Base-by-base conservation (phyloP, 2,797 vertebrate genomes). In the Argya squamiceps region DNA sequence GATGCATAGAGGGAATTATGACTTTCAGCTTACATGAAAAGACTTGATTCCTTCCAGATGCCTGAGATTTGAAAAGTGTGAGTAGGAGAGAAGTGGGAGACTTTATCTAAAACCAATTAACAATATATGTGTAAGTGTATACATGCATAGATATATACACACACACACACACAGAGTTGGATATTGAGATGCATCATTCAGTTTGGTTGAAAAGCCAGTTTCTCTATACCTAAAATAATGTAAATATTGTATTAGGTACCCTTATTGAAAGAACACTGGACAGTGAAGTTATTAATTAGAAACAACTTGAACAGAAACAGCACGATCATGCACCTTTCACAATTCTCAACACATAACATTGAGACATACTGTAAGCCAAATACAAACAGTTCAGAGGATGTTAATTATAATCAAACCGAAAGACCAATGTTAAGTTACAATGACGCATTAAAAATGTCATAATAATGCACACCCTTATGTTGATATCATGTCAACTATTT, bases 251-350 rank as follows among this genome's bases (percentile, higher is more conserved):
- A 80, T 62, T 85, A 94, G 98, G 98, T 98, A 98, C 98, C 98
- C 97, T 97, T 98, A 98, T 98, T 98, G 98, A 98, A 98, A 98
- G 98, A 98, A 98, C 97, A 98, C 97, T 98, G 97, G 97, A 98
- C 96, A 97, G 92, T 96, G 96, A 97, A 97, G 81, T 93, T 95
- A 89, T 95, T 91, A 89, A 95, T 97, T 93, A 98, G 95, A 96
- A 98, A 98, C 88, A 97, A 93, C 86, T 95, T 94, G 78, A 97
- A 98, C 96, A 98, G 89, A 97, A 97, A 98, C 75, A 97, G 95
- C 96, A 98, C 96, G 97, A 67, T 94, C 98, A 98, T 97, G 96
- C 96, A 97, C 53, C 79, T 94, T 96, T 96, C 96, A 97, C 93
- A 93, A 70, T 71, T 96, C 95, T 96, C 87, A 97, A 98, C 97